Evolutionary conservation across 2,888 invertebrate species (phyloP).

Genomic region (Ischnura elegans): DNA sequence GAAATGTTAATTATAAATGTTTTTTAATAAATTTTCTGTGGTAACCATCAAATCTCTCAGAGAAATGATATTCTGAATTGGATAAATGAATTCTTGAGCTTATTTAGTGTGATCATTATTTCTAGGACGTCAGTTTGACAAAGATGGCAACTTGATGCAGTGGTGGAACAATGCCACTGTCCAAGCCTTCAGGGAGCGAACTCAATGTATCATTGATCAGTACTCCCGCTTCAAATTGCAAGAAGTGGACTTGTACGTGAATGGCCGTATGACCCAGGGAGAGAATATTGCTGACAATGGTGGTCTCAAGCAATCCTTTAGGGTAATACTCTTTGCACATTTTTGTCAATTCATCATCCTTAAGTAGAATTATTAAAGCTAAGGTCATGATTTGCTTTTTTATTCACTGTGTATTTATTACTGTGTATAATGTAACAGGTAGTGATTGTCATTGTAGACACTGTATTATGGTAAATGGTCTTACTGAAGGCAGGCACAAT

Average conservation of each 20-base stretch:
- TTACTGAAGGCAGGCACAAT: too few species aligned
- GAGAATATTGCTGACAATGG: constrained; percentile 97
- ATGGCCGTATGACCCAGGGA: constrained; percentile 89
- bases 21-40: too few species aligned
- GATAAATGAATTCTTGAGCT: not conserved
- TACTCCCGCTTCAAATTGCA: constrained; percentile 90
- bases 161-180: constrained; percentile 96
- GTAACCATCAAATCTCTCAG: too few species aligned
- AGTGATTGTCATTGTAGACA: too few species aligned
- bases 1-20: too few species aligned
- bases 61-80: too few species aligned
- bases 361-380: too few species aligned
- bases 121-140: constrained; percentile 91
- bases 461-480: too few species aligned
- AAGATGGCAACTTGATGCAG: constrained; percentile 92
- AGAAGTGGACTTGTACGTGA: constrained; percentile 86
- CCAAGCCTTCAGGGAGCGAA: constrained; percentile 87
- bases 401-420: too few species aligned
- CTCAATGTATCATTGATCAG: constrained; percentile 93
- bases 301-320: constrained; percentile 92
- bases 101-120: too few species aligned
- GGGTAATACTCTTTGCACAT: constrained; percentile 80
- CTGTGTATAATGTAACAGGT: too few species aligned
- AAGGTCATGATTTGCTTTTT: too few species aligned
- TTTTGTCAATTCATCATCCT: not conserved